phyloP scores from a whole-genome alignment of 2,797 vertebrate species.

The Tiaroga cobitis region DNA sequence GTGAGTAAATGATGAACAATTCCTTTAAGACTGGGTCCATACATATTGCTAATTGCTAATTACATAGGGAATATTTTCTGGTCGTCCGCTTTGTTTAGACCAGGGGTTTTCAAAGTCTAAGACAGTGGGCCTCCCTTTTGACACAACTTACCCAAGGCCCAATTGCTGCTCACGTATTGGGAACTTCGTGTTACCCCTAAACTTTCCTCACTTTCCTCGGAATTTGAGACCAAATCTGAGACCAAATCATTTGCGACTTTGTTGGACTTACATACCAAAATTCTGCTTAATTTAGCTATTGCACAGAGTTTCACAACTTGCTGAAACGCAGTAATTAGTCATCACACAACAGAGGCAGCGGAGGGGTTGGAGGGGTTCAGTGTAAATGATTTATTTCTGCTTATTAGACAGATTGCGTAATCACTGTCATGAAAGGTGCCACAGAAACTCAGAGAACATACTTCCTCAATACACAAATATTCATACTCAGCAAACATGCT shows the following conservation, averaged over 20 bases:
- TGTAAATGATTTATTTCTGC: slow-evolving; percentile 56
- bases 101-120: no score
- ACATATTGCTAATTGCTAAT: not conserved
- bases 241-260: not conserved
- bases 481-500: slow-evolving; percentile 19
- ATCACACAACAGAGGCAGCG: slow-evolving; percentile 39
- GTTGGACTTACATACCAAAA: slow-evolving; percentile 4
- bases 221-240: not conserved
- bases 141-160: no score
- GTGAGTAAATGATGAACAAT: not conserved
- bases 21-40: not conserved
- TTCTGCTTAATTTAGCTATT: not conserved
- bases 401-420: slow-evolving; percentile 61
- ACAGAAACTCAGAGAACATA: slow-evolving; percentile 35
- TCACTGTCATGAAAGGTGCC: slow-evolving; percentile 39
- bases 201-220: not conserved
- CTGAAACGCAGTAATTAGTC: slow-evolving; percentile 59
- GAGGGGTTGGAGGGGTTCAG: slow-evolving; percentile 3
- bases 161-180: no score
- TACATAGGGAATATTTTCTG: not conserved
- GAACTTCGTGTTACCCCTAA: no score
- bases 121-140: no score
- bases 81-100: not conserved
- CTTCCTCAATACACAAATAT: slow-evolving; percentile 4
- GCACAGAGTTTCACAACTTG: not conserved